These are phyloP conservation scores for Apus apus DNA, from an alignment of 2,113 vertebrate species.

Conservation along the genomic window DNA sequence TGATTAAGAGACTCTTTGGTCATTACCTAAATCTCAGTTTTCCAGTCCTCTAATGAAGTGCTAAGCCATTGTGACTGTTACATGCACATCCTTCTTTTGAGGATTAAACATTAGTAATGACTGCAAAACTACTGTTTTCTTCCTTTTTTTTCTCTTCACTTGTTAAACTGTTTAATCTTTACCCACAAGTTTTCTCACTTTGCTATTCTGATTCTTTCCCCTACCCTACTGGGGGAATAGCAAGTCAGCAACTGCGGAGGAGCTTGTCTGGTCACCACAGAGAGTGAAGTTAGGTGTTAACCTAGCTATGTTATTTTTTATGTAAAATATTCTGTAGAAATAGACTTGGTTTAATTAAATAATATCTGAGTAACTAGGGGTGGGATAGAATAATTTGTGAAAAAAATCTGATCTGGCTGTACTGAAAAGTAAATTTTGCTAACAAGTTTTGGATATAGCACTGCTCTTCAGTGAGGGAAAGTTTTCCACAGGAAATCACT, in stretches of 20 bases:
- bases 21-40: constrained; percentile 5
- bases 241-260: rapidly evolving
- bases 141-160: rapidly evolving
- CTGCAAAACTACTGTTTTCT: background rate
- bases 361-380: background rate
- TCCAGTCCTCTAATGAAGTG: background rate
- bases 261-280: background rate
- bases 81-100: background rate
- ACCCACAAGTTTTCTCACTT: background rate
- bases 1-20: background rate
- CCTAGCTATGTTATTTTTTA: background rate
- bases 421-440: background rate
- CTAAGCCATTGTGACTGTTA: background rate
- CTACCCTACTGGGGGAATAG: rapidly evolving
- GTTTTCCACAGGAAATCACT: background rate
- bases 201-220: background rate
- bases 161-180: background rate
- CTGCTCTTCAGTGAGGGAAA: background rate
- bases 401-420: background rate
- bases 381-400: background rate
- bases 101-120: background rate
- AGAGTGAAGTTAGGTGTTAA: background rate
- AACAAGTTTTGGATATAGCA: background rate
- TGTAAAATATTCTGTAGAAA: background rate
- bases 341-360: background rate